Evolutionary conservation across 1,140 invertebrate species (phyloP).

Genomic region (Heliconius hewitsoni): DNA sequence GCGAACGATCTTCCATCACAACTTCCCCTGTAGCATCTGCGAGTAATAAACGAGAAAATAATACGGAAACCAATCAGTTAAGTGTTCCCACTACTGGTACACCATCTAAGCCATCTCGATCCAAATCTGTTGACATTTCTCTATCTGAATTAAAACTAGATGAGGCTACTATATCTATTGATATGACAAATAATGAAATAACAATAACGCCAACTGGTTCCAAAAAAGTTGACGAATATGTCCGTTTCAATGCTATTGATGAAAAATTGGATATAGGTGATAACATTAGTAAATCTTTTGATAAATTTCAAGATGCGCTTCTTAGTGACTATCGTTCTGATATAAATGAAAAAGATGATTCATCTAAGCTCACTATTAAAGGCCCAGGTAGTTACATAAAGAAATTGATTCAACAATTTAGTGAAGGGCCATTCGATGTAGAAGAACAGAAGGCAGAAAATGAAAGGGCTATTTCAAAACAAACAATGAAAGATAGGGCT

Average conservation of each 20-base stretch:
- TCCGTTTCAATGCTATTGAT: slow-evolving; percentile 55
- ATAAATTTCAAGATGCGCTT: slow-evolving; percentile 59
- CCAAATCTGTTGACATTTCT: slow-evolving; percentile 73
- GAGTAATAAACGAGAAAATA: slow-evolving; percentile 57
- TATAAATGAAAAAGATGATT: slow-evolving; percentile 45
- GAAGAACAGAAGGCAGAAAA: slow-evolving; percentile 68
- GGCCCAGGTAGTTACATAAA: slow-evolving; percentile 76
- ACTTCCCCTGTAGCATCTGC: slow-evolving; percentile 70
- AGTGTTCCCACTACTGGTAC: slow-evolving; percentile 53
- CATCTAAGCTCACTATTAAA: slow-evolving; percentile 64
- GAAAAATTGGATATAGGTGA: slow-evolving; percentile 67
- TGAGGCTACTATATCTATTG: slow-evolving; percentile 69
- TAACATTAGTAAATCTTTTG: slow-evolving; percentile 60
- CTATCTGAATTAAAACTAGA: slow-evolving; percentile 66
- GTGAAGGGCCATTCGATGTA: slow-evolving; percentile 70
- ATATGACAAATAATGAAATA: slow-evolving; percentile 71
- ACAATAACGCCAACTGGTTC: slow-evolving; percentile 68
- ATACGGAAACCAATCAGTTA: slow-evolving; percentile 62
- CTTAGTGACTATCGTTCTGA: slow-evolving; percentile 46
- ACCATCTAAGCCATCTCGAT: slow-evolving; percentile 68
- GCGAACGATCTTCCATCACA: slow-evolving; percentile 68
- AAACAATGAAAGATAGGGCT: slow-evolving; percentile 69
- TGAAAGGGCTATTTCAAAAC: slow-evolving; percentile 56
- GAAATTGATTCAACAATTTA: slow-evolving; percentile 78
- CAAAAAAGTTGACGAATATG: slow-evolving; percentile 51